phyloP scores from a whole-genome alignment of 2,113 vertebrate genomes.

The Myrmophylax atrothorax region DNA sequence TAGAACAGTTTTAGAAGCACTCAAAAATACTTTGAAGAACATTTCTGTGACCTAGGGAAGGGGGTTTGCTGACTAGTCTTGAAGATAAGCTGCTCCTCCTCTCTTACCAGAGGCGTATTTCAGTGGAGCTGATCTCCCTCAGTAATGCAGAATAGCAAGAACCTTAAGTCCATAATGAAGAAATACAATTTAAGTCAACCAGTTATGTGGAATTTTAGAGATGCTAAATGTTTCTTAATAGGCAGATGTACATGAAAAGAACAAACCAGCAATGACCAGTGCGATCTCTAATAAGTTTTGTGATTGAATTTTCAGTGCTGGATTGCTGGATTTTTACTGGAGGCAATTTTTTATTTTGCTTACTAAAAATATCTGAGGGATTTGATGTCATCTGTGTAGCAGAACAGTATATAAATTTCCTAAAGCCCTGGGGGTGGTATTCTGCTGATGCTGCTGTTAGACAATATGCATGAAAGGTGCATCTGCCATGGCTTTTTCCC shows the following conservation, averaged over 20 bases:
- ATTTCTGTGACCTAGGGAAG: background rate
- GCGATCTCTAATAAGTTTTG: background rate
- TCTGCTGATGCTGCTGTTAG: background rate
- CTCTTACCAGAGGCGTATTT: background rate
- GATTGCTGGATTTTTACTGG: background rate
- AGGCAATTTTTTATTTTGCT: constrained; percentile 12
- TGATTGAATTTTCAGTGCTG: background rate
- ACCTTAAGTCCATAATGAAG: background rate
- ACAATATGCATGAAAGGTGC: background rate
- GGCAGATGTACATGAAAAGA: background rate
- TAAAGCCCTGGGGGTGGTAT: background rate
- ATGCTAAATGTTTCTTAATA: background rate
- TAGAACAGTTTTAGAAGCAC: background rate
- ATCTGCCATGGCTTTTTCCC: background rate
- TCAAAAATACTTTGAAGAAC: background rate
- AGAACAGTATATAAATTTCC: constrained; percentile 16
- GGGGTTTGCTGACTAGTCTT: background rate
- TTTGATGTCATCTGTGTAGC: constrained; percentile 23
- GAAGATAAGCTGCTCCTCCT: background rate
- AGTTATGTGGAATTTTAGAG: background rate
- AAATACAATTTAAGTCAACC: background rate
- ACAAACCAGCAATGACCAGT: background rate
- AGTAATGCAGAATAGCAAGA: background rate
- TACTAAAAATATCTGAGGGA: constrained; percentile 2
- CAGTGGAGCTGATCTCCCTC: background rate